Evolutionary conservation across 2,113 vertebrate species (phyloP), one percentile per base, ranked within the genome.

Genomic region (Scomber japonicus): DNA sequence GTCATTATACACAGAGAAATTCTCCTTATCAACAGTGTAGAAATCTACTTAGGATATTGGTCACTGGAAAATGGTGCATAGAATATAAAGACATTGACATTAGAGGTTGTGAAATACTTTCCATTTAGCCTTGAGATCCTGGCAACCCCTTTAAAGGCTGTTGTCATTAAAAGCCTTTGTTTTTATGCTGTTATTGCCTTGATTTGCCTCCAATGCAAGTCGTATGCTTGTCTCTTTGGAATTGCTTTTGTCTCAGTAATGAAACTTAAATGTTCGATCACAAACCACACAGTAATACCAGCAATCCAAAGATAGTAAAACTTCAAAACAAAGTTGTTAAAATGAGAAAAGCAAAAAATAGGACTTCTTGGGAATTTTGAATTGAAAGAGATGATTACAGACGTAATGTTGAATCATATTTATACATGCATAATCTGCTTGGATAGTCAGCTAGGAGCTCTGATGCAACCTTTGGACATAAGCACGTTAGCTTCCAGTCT

Each of bases 211-310:
- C 48, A 31, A 68, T 76, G 55, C 10, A 17, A 59, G 56, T 59
- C 51, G 60, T 59, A 12, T 67, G 60, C 55, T 80, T 74, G 51
- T 56, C 30, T 84, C 49, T 53, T 64, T 84, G 53, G 56, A 80
- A 76, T 82, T 55, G 64, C 21, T 82, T 81, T 76, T 68, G 62
- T 76, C 62, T 16, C 45, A 82, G 71, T 64, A 50, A 45, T 66
- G 46, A 74, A 62, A 64, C 9, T 61, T 21, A 48, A 44, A 40
- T 27, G 46, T 72, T 4, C 48, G 19, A 65, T 59, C 35, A 9
- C 3, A 70, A 61, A 46, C 57, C 13, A 24, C 17, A 46, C 49
- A 31, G 21, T 8, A 46, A 12, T 19, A 56, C 27, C 44, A 75
- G 59, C 50, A 61, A 40, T 16, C 44, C 44, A 49, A 16, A 61